These are phyloP conservation scores for Cabera pusaria DNA, from an alignment of 2,888 invertebrate genomes.

Conservation along the genomic window DNA sequence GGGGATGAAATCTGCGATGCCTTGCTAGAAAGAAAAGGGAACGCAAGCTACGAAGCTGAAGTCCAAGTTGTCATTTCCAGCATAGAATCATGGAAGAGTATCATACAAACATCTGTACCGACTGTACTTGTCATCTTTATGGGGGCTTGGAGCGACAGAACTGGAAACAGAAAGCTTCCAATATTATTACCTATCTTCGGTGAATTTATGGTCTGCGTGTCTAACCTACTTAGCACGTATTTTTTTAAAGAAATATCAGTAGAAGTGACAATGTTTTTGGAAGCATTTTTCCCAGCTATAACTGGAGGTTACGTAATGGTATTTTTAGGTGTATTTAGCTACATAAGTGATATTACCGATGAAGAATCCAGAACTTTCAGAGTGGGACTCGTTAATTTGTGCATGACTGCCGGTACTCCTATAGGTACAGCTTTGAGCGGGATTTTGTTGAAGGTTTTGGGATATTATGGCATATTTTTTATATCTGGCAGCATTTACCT, in stretches of 20 bases:
- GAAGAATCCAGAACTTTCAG: slow-evolving; percentile 81
- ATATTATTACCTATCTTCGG: slow-evolving; percentile 81
- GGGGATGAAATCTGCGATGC: slow-evolving; percentile 64
- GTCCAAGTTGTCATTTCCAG: slow-evolving; percentile 81
- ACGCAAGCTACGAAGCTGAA: slow-evolving; percentile 83
- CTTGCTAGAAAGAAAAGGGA: slow-evolving; percentile 62
- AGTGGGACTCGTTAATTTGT: slow-evolving; percentile 84
- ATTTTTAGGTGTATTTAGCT: slow-evolving; percentile 84
- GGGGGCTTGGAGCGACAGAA: slow-evolving; percentile 85
- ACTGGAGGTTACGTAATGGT: slow-evolving; percentile 82
- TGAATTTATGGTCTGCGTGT: slow-evolving; percentile 72
- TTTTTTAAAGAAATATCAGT: slow-evolving; percentile 80
- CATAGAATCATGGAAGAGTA: slow-evolving; percentile 82
- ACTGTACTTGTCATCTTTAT: slow-evolving; percentile 80
- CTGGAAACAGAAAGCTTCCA: slow-evolving; percentile 81
- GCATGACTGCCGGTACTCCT: slow-evolving; percentile 82
- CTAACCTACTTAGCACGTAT: slow-evolving; percentile 77
- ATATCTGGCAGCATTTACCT: slow-evolving; percentile 62
- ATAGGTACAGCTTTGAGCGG: slow-evolving; percentile 83
- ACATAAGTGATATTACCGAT: slow-evolving; percentile 83
- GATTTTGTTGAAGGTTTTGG: slow-evolving; percentile 62
- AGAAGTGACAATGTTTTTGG: slow-evolving; percentile 78
- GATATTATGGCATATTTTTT: slow-evolving; percentile 70
- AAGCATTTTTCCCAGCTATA: slow-evolving; percentile 78
- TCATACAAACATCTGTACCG: slow-evolving; percentile 82